Base-by-base conservation (phyloP, 2,888 invertebrate species). In the Agrochola litura region DNA sequence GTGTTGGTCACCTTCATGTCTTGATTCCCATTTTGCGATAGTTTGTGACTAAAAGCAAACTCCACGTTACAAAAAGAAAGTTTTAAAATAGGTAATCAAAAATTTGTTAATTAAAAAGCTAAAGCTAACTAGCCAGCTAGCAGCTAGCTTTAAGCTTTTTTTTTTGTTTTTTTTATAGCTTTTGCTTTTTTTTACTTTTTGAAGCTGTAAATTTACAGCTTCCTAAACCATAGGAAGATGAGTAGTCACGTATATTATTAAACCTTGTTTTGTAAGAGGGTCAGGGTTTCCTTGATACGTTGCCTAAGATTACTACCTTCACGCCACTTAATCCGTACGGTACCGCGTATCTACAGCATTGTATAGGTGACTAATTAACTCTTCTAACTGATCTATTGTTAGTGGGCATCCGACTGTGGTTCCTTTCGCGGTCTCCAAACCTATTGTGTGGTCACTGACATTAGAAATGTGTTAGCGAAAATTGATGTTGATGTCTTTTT, bases 361-460 rank as follows among this genome's bases (percentile, higher is more conserved):
- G 88, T 86, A 60, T 60, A n/a, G 64, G 64, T 75, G 73, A 83
- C 76, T 88, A 89, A 89, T 89, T 89, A 89, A 81, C 74, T 76
- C 65, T 76, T 72, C 79, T 86, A 85, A 79, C 86, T 77, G 76
- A 58, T 58, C 86, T 73, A 88, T 88, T 88, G 88, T 88, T 79
- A 72, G 73, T 69, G 80, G 76, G 66, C 86, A 83, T 46, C 80
- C 86, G 68, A 87, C 68, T 89, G 89, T 89, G 66, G 77, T 82
- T 88, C 88, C 88, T 87, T 70, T 76, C 72, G 75, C 75, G 54
- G 70, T 77, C 72, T 79, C 72, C 46, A 52, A 80, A 73, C 67
- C 86, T 65, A 86, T 88, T 87, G 82, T 83, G 76, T 87, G 81
- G 84, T 75, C 89, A 83, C 73, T 73, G 79, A 71, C 77, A 63